Evolutionary conservation across 2,113 vertebrate species (phyloP), one percentile per base, ranked within the genome.

Genomic region (Trogon melanurus): DNA sequence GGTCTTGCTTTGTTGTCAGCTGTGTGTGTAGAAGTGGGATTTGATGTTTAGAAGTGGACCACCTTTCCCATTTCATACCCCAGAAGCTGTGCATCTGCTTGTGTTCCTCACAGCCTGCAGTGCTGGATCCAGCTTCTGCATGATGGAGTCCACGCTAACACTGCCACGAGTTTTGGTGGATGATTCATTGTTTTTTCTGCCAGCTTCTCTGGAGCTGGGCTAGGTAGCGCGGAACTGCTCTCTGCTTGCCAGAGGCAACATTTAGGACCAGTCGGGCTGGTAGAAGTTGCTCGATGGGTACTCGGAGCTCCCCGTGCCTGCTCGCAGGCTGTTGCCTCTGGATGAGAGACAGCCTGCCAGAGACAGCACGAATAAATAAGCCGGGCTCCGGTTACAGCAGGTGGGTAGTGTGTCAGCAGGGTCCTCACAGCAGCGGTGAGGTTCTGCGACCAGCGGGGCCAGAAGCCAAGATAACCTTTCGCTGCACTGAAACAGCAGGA

Each of bases 121-220:
- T 48, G 25, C 44, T 41, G 78, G 5, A 34, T 60, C 65, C 50
- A 29, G 72, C 67, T 56, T 62, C 62, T 66, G 60, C 27, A 3
- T 0, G 2, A 57, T 3, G 2, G 54, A 61, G 41, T 54, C 67
- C 62, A 10, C 0, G 0, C 57, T 73, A 29, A 20, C 36, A 2
- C 32, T 11, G 5, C 69, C 69, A 30, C 1, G 0, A 76, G 13
- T 34, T 81, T 80, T 57, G 75, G 78, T n/a, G n/a, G 69, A 16
- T 75, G 79, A 85, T 65, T 83, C 26, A 20, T 36, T 72, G 38
- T 27, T 53, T 74, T 64, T 87, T 73, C 51, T 62, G 19, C 38
- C 53, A 45, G 32, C 54, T 47, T 79, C 41, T 70, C 50, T 57
- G 72, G 78, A 83, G 83, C 65, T 45, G 15, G 53, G 36, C 64